Evolutionary conservation across 2,888 invertebrate genomes (phyloP), one percentile per base, ranked within the genome.

Genomic region (Drosophila borborema): DNA sequence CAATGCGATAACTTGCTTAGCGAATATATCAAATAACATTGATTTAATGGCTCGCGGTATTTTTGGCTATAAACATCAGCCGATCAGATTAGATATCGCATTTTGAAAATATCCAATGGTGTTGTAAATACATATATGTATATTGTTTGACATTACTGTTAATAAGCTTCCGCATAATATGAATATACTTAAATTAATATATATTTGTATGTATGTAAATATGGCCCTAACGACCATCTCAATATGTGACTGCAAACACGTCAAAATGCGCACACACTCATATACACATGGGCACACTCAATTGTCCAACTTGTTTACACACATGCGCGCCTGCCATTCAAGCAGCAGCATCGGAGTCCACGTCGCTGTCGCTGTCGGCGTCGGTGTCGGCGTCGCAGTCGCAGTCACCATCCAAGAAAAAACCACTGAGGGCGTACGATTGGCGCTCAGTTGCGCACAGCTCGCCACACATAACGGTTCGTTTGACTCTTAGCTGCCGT

Each of bases 391-490:
- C 56, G 63, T 28, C 55, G 49, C 53, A 51, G 55, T 40, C 43
- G 49, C 53, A 51, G 55, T 40, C 43, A 51, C 41, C 55, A 41
- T 10, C 54, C 43, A 83, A 81, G 89, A 87, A 86, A 86, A 90
- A 86, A 90, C 81, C 72, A 69, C 64, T 65, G 74, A 74, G 74
- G 68, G 75, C 73, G 74, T 63, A 72, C 75, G 71, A 61, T 65
- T 70, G 69, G 71, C 72, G 81, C 72, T 89, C 90, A 90, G 91
- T 90, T 81, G 80, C 64, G 80, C 74, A 71, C 78, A 80, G 75
- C 74, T 72, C 72, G 80, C 86, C 85, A 77, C 82, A 76, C 70
- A 80, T 76, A 81, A 79, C 91, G 85, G 91, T 88, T 82, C 74
- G 79, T 55, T 23, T 51, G 3, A 14, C 46, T 66, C 34, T 55